Evolutionary conservation across 1,140 invertebrate species (phyloP), one percentile per base, ranked within the genome.

Genomic region (Calephelis nemesis): DNA sequence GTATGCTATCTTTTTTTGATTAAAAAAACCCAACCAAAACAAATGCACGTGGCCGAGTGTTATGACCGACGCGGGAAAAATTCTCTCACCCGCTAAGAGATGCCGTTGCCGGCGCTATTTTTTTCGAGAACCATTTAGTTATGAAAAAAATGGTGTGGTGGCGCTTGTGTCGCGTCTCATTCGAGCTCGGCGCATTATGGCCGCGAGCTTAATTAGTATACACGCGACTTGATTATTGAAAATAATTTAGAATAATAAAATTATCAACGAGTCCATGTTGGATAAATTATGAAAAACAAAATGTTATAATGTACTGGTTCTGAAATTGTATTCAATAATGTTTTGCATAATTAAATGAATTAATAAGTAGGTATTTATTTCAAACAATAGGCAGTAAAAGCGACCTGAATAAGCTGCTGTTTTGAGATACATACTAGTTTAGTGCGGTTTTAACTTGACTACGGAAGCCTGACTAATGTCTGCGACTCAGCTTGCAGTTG

Each of bases 21-120:
- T 77, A 85, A 90, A 91, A 90, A 91, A 91, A 88, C 77, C 83
- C 80, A 83, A 91, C 87, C 89, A 91, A 91, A 91, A 91, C 89
- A 91, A 91, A 91, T 91, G 87, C 89, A 91, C 89, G 89, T 91
- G 89, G 87, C 76, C 82, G 84, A 75, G 86, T 88, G 89, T 90
- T 91, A 88, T 90, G 87, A 90, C 88, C 87, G 88, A 79, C 71
- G 80, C 76, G 78, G 75, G 82, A 85, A 88, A 88, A 85, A 85
- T 86, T 89, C 85, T 74, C 74, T 69, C 78, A 71, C 65, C 72
- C 74, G 85, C 87, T 88, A 87, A 87, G 85, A 91, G 89, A 91
- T 88, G 88, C 83, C 88, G 87, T 86, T 90, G 80, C 70, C 69
- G 65, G 83, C 84, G 88, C 76, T 69, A 78, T 81, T 87, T 91